Conservation (phyloP, 2,888 invertebrate species). For the Xanthorhoe spadicearia region DNA sequence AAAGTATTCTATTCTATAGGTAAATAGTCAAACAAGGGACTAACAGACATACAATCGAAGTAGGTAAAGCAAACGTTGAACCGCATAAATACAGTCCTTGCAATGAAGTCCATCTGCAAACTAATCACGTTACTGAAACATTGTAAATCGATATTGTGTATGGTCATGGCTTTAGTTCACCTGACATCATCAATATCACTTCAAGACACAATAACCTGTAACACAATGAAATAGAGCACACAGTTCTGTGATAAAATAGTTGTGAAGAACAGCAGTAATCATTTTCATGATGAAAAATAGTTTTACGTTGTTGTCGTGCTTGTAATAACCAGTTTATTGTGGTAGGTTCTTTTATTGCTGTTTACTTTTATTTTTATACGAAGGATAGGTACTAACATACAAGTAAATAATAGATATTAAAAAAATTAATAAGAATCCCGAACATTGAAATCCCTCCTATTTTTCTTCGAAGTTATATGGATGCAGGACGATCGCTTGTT, state of each 20-base stretch:
- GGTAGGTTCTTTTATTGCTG: slow-evolving; percentile 16
- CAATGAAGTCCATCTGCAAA: slow-evolving; percentile 9
- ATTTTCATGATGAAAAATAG: slow-evolving; percentile 11
- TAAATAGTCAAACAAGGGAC: not conserved
- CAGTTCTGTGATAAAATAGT: not conserved
- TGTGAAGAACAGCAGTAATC: slow-evolving; percentile 7
- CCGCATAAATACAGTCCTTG: not conserved
- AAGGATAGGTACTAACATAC: too few species aligned
- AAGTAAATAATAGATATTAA: too few species aligned
- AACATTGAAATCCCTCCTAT: too few species aligned
- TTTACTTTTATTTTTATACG: not conserved
- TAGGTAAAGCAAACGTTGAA: not conserved
- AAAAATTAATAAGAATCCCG: too few species aligned
- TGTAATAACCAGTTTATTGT: slow-evolving; percentile 18
- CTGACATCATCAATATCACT: slow-evolving; percentile 9
- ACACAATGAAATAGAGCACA: not conserved
- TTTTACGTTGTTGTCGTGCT: slow-evolving; percentile 16
- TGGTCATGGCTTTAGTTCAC: slow-evolving; percentile 21
- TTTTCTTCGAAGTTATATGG: too few species aligned
- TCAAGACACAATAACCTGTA: slow-evolving; percentile 4
- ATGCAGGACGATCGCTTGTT: too few species aligned
- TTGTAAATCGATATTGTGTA: slow-evolving; percentile 15
- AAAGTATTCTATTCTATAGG: too few species aligned
- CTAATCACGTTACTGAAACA: slow-evolving; percentile 8
- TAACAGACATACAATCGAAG: too few species aligned